These are phyloP conservation scores for Sebastiscus albofasciatus DNA, from an alignment of 2,797 vertebrate genomes.

Conservation along the genomic window DNA sequence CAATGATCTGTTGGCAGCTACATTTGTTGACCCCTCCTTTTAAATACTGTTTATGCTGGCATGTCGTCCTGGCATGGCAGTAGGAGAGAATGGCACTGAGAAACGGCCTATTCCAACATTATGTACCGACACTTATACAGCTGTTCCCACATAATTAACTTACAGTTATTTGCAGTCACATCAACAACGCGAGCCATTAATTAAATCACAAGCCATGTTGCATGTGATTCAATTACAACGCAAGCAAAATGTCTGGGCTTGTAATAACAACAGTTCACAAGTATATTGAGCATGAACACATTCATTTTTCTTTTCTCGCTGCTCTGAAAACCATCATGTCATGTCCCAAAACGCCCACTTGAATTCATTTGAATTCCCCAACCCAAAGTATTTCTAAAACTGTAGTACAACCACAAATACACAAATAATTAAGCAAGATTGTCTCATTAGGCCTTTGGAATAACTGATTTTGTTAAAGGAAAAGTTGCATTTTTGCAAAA, in stretches of 20 bases:
- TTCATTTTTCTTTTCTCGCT: neutral
- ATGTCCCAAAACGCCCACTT: neutral
- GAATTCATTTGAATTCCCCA: neutral
- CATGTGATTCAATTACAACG: constrained; percentile 19
- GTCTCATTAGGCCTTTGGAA: no score
- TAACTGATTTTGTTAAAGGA: no score
- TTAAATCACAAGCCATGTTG: constrained; percentile 19
- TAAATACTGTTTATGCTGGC: constrained; percentile 52
- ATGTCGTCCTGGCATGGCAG: constrained; percentile 20
- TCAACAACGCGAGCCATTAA: constrained; percentile 16
- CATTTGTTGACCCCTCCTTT: constrained; percentile 36
- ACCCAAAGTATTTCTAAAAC: no score
- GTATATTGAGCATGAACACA: neutral
- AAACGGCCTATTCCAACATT: constrained; percentile 26
- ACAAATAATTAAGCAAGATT: no score
- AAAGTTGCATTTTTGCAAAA: no score
- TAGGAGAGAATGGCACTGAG: constrained; percentile 27
- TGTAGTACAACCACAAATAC: no score
- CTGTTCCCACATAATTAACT: constrained; percentile 36
- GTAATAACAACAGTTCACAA: neutral
- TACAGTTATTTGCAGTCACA: constrained; percentile 16
- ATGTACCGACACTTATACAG: constrained; percentile 32
- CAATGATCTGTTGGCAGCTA: constrained; percentile 39
- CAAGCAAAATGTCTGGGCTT: neutral
- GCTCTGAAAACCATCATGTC: neutral